These are phyloP conservation scores for Rapana venosa DNA, from an alignment of 2,888 invertebrate genomes.

Conservation along the genomic window DNA sequence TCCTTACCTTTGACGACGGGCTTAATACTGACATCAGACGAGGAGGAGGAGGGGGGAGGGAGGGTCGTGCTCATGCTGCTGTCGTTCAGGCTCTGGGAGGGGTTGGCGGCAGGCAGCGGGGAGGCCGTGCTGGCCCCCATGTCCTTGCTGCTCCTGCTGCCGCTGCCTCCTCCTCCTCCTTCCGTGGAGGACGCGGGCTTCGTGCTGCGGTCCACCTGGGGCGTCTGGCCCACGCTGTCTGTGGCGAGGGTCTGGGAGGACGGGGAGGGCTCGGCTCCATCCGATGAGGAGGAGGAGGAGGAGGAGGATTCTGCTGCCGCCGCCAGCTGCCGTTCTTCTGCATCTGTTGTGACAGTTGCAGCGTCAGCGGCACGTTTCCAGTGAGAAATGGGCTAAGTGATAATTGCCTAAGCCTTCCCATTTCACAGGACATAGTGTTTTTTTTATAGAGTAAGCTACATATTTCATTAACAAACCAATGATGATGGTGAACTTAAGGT, in stretches of 20 bases:
- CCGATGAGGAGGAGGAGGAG: background rate
- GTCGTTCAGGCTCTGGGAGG: background rate
- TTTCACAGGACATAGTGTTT: no score
- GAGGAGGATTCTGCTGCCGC: conserved; percentile 22
- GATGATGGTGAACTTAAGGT: no score
- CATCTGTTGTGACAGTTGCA: conserved; percentile 38
- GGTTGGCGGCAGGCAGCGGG: background rate
- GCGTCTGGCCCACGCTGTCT: background rate
- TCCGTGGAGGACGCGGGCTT: background rate
- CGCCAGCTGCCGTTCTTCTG: conserved; percentile 42
- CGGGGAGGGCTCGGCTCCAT: background rate
- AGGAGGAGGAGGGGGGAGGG: background rate
- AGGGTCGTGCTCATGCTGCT: background rate
- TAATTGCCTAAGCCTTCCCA: no score
- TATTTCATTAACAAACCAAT: no score
- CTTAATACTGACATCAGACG: conserved; percentile 49
- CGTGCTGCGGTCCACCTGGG: background rate
- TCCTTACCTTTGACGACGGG: conserved; percentile 51
- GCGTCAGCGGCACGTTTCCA: background rate
- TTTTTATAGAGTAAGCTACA: no score
- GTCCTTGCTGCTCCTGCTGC: background rate
- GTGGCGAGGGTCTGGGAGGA: background rate
- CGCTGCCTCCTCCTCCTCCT: background rate
- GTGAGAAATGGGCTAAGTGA: no score
- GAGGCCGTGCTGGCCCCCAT: background rate